These are phyloP conservation scores for Achatina immaculata DNA, from an alignment of 1,140 invertebrate genomes.

Conservation along the genomic window DNA sequence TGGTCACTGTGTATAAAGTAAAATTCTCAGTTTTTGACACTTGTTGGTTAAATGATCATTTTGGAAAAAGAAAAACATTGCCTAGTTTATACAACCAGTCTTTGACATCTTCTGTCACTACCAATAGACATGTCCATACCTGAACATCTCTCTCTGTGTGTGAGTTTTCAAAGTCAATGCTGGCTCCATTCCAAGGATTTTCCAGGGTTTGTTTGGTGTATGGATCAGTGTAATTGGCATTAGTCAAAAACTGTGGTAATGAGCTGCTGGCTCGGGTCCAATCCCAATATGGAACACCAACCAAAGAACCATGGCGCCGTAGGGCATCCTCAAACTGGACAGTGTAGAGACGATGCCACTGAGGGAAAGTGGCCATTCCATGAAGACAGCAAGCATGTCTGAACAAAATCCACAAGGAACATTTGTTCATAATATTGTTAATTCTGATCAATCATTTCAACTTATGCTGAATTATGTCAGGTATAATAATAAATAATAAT, in stretches of 20 bases:
- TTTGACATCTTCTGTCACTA: too few relatives aligned
- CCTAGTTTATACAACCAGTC: too few relatives aligned
- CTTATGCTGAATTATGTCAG: too few relatives aligned
- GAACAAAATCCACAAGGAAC: neutral
- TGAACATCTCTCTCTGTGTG: slow-evolving; percentile 21
- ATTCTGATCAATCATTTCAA: too few relatives aligned
- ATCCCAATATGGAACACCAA: slow-evolving; percentile 51
- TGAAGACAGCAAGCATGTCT: slow-evolving; percentile 48
- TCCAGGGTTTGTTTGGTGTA: slow-evolving; percentile 15
- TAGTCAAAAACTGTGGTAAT: slow-evolving; percentile 38
- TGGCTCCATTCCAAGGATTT: slow-evolving; percentile 39
- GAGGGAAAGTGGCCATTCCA: slow-evolving; percentile 51
- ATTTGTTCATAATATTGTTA: too few relatives aligned
- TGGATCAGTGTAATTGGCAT: slow-evolving; percentile 30
- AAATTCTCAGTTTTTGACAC: too few relatives aligned
- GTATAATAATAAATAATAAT: too few relatives aligned
- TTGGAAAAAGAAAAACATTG: too few relatives aligned
- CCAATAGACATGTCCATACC: slow-evolving; percentile 8
- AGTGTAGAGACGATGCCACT: slow-evolving; percentile 50
- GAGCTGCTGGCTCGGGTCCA: slow-evolving; percentile 9
- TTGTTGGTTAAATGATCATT: too few relatives aligned
- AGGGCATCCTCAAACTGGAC: slow-evolving; percentile 51
- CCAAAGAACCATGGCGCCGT: slow-evolving; percentile 40
- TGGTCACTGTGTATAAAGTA: too few relatives aligned
- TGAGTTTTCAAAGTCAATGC: slow-evolving; percentile 25